A percentile compares a stretch with the other conserved stretches of the same genome.
Evolutionary conservation across 1,140 invertebrate species (phyloP).

Genomic region (Zaprionus vittiger): DNA sequence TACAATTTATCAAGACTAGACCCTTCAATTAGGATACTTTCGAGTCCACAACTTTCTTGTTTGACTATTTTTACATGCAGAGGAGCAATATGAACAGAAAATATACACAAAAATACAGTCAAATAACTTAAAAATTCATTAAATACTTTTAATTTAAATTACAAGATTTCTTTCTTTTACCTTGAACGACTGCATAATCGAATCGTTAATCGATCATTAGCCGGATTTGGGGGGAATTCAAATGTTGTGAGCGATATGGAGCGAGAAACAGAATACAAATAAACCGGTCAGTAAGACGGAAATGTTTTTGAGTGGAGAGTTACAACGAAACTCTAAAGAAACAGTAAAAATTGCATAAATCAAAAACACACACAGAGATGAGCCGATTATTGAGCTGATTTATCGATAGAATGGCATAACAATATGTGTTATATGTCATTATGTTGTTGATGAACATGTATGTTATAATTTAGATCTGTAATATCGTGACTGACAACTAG

Average conservation of each 20-base stretch:
- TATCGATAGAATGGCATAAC: slow-evolving; percentile 20
- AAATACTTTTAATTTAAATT: background rate
- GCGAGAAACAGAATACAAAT: slow-evolving; percentile 68
- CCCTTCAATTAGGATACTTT: background rate
- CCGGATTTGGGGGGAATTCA: slow-evolving; percentile 20
- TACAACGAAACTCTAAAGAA: slow-evolving; percentile 39
- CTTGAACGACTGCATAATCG: slow-evolving; percentile 69
- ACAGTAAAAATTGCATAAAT: slow-evolving; percentile 32
- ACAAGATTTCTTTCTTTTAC: slow-evolving; percentile 50
- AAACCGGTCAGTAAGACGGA: slow-evolving; percentile 58
- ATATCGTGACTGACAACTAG: background rate
- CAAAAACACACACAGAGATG: slow-evolving; percentile 33
- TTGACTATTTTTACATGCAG: background rate
- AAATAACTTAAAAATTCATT: background rate
- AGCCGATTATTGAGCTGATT: slow-evolving; percentile 20
- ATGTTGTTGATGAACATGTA: slow-evolving; percentile 8
- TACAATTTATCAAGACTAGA: background rate
- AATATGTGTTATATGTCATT: slow-evolving; percentile 14
- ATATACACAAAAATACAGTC: slow-evolving; percentile 1
- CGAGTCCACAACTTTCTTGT: background rate
- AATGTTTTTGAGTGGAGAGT: slow-evolving; percentile 10
- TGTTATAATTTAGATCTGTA: slow-evolving; percentile 17
- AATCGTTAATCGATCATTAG: slow-evolving; percentile 17
- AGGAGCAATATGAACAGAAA: background rate
- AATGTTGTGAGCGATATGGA: slow-evolving; percentile 38